Percentiles rank a stretch among this genome's conserved stretches.
These are phyloP conservation scores for Branchinecta lindahli DNA, from an alignment of 1,140 invertebrate species.

Conservation along the genomic window DNA sequence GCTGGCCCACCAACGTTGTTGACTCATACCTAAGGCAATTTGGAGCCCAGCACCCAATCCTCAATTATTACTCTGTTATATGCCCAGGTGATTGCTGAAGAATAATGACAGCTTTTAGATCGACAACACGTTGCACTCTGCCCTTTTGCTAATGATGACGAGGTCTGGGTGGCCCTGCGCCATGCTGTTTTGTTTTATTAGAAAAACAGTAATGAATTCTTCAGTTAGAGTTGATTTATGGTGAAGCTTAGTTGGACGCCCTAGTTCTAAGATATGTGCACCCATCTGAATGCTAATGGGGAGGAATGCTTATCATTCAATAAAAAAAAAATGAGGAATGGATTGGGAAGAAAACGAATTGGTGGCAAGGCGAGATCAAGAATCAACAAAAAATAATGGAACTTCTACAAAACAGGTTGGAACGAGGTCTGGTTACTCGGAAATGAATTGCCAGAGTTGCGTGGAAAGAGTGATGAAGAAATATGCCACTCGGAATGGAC, in stretches of 20 bases:
- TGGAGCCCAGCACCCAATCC: background rate
- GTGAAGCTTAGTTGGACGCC: background rate
- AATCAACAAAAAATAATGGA: too few relatives aligned
- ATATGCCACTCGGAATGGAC: too few relatives aligned
- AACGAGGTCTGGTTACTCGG: too few relatives aligned
- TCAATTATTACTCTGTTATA: conserved; percentile 10
- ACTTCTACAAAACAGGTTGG: too few relatives aligned
- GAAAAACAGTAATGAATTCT: conserved; percentile 11
- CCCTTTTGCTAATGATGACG: background rate
- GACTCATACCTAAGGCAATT: background rate
- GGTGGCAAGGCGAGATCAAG: too few relatives aligned
- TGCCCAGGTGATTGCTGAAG: background rate
- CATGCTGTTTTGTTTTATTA: conserved; percentile 9
- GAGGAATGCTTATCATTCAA: conserved; percentile 10
- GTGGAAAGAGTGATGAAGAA: too few relatives aligned
- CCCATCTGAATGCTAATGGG: conserved; percentile 14
- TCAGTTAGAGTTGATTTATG: conserved; percentile 3
- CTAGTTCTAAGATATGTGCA: background rate
- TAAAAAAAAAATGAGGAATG: conserved; percentile 10
- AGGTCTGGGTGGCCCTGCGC: background rate
- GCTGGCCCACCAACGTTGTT: background rate
- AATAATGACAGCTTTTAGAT: conserved; percentile 9
- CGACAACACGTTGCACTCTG: background rate
- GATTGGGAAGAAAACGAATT: conserved; percentile 2
- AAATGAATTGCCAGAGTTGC: too few relatives aligned